Percentiles rank a stretch among this genome's conserved stretches.
Evolutionary conservation across 2,888 invertebrate genomes (phyloP).

Genomic region (Unio delphinus): DNA sequence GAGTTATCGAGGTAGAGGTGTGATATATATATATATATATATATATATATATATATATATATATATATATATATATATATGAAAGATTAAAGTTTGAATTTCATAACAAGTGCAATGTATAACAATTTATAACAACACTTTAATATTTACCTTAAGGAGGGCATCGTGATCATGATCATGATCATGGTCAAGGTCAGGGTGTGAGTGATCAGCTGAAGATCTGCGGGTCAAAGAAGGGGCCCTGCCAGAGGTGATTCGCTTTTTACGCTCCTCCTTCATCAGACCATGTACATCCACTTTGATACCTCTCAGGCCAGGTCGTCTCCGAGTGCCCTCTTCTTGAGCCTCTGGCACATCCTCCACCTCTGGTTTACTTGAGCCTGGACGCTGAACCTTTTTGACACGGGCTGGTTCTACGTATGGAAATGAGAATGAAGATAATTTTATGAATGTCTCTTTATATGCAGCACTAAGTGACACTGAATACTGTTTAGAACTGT

Average conservation of each 20-base stretch:
- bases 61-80: not conserved
- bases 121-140: slow-evolving; percentile 1
- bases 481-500: no score
- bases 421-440: no score
- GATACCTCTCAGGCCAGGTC: slow-evolving; percentile 24
- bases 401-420: no score
- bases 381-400: no score
- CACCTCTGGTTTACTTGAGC: not conserved
- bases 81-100: not conserved
- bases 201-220: slow-evolving; percentile 37
- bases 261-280: slow-evolving; percentile 34
- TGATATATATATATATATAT: not conserved
- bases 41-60: not conserved
- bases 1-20: no score
- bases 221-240: slow-evolving; percentile 34
- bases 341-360: slow-evolving; percentile 10
- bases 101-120: not conserved
- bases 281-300: slow-evolving; percentile 45
- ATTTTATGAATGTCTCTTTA: no score
- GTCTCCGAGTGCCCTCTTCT: slow-evolving; percentile 9
- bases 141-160: no score
- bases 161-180: slow-evolving; percentile 12
- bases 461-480: no score
- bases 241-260: slow-evolving; percentile 30
- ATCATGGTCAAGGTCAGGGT: slow-evolving; percentile 38